Percentiles rank a stretch among this genome's conserved stretches.
These are phyloP conservation scores for Lamprotornis superbus DNA, from an alignment of 2,113 vertebrate genomes.

Conservation along the genomic window DNA sequence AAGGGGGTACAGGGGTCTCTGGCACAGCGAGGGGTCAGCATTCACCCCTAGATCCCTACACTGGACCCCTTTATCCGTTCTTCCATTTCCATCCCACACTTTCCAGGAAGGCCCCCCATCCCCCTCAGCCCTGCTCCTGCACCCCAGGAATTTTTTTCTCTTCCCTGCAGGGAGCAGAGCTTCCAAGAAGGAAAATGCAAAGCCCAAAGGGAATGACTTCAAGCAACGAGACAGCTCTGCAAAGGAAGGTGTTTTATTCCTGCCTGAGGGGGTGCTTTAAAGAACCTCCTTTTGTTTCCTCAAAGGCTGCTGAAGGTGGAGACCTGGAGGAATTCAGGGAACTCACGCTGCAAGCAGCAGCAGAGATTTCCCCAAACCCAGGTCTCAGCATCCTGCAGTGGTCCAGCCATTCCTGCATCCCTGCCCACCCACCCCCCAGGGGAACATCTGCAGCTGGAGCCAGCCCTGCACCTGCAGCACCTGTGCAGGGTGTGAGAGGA, in stretches of 20 bases:
- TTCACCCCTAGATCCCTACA: not conserved
- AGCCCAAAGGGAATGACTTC: constrained; percentile 24
- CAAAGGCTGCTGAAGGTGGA: not conserved
- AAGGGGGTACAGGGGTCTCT: not conserved
- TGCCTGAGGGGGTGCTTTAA: not conserved
- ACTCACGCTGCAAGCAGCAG: not conserved
- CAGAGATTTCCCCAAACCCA: not conserved
- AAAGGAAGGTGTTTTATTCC: constrained; percentile 8
- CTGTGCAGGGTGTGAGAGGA: not conserved
- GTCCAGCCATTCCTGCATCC: constrained; percentile 14
- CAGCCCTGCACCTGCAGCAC: not conserved
- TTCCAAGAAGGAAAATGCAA: constrained; percentile 37
- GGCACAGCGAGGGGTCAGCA: not conserved
- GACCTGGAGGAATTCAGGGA: not conserved
- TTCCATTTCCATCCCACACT: not conserved
- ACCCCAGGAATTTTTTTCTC: not conserved
- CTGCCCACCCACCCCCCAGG: not conserved
- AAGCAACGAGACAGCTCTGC: not conserved
- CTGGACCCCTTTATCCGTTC: accelerated
- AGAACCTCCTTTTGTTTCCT: constrained; percentile 32
- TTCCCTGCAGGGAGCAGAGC: not conserved
- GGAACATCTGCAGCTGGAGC: not conserved
- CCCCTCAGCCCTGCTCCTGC: not conserved
- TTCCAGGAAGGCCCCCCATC: not conserved
- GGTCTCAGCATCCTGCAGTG: not conserved